Conservation (phyloP, 2,888 invertebrate species). For the Cerceris ruficornis region DNA sequence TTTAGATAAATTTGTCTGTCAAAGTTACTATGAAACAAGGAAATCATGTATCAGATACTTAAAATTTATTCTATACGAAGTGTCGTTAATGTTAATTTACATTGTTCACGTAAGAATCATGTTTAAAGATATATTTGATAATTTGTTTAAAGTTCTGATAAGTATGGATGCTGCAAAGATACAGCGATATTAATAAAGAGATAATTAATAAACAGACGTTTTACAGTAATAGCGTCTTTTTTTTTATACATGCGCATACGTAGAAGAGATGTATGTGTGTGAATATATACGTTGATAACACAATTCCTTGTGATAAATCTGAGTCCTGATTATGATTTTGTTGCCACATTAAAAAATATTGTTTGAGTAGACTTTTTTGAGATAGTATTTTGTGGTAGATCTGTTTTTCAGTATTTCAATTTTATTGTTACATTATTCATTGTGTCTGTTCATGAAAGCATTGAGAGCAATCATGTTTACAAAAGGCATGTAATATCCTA, state of each 20-base stretch:
- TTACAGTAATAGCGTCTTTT: not conserved
- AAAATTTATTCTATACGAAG: no score
- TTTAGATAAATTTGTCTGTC: no score
- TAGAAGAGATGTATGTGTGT: constrained; percentile 3
- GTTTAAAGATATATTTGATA: not conserved
- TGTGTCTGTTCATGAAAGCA: constrained; percentile 37
- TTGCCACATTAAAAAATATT: constrained; percentile 44
- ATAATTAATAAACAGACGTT: not conserved
- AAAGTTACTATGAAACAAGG: no score
- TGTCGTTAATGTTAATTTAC: no score
- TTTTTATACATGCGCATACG: not conserved
- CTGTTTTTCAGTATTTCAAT: constrained; percentile 23
- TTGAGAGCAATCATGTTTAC: constrained; percentile 19
- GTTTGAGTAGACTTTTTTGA: constrained; percentile 53
- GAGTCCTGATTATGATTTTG: constrained; percentile 48
- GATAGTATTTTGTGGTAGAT: constrained; percentile 51
- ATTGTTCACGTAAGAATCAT: not conserved
- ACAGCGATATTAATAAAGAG: no score
- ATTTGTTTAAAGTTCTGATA: not conserved
- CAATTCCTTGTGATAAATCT: constrained; percentile 59
- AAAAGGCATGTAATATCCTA: constrained; percentile 41
- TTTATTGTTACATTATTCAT: constrained; percentile 41
- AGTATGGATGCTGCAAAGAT: not conserved
- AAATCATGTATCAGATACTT: no score
- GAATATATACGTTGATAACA: constrained; percentile 11